phyloP scores from a whole-genome alignment of 2,888 invertebrate species.

The Philereme transversata region DNA sequence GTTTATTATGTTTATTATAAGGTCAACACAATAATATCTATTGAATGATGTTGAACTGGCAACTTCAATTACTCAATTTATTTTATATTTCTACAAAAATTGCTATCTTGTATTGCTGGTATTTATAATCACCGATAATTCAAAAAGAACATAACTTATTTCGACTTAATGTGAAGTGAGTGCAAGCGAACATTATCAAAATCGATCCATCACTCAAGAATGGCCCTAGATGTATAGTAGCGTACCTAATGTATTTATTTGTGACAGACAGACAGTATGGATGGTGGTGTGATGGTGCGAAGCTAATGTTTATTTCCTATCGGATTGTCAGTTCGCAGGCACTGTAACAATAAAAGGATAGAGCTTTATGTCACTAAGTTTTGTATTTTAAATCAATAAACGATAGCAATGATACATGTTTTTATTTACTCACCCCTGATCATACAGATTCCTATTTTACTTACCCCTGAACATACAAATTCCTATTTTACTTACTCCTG shows the following conservation, averaged over 20 bases:
- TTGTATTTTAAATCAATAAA: slow-evolving; percentile 85
- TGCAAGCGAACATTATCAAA: slow-evolving; percentile 9
- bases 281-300: slow-evolving; percentile 60
- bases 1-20: no score
- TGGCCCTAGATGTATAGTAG: slow-evolving; percentile 70
- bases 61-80: no score
- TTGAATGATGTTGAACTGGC: no score
- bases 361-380: slow-evolving; percentile 85
- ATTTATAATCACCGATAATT: not conserved
- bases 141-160: not conserved
- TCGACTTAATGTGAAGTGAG: slow-evolving; percentile 12
- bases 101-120: slow-evolving; percentile 5
- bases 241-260: slow-evolving; percentile 39
- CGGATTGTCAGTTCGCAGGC: slow-evolving; percentile 83
- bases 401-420: slow-evolving; percentile 77
- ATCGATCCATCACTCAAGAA: slow-evolving; percentile 61
- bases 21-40: no score
- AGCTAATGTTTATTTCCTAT: slow-evolving; percentile 83
- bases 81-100: not conserved
- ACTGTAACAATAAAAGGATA: slow-evolving; percentile 84
- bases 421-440: slow-evolving; percentile 43
- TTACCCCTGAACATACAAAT: no score
- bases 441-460: no score
- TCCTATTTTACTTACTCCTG: no score
- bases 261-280: slow-evolving; percentile 27